phyloP scores from a whole-genome alignment of 2,888 invertebrate genomes.

The Yponomeuta evonymella region DNA sequence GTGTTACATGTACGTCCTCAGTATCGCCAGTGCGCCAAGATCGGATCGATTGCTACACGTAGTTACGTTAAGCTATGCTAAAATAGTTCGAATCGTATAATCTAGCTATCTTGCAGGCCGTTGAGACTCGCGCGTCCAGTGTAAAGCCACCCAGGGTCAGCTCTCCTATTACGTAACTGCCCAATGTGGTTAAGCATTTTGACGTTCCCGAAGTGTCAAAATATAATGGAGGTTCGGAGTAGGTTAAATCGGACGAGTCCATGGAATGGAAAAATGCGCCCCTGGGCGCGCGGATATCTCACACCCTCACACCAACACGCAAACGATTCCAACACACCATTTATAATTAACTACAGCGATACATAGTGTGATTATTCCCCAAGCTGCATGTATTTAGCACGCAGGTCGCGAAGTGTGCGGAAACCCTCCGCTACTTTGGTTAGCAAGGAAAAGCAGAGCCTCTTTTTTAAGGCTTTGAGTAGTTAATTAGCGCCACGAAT shows the following conservation, averaged over 20 bases:
- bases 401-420: neutral
- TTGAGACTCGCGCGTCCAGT: slow-evolving; percentile 22
- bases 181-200: no score
- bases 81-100: slow-evolving; percentile 59
- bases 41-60: slow-evolving; percentile 38
- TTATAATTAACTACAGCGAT: neutral
- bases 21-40: slow-evolving; percentile 9
- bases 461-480: no score
- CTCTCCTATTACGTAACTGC: no score
- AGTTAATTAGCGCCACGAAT: no score
- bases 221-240: no score
- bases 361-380: neutral
- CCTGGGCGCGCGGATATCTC: neutral
- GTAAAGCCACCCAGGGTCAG: no score
- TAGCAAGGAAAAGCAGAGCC: no score
- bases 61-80: slow-evolving; percentile 45
- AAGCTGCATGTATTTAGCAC: neutral
- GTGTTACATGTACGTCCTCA: slow-evolving; percentile 9
- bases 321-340: neutral
- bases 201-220: no score
- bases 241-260: no score
- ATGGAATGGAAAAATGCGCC: no score
- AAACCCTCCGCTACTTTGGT: neutral
- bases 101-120: slow-evolving; percentile 51
- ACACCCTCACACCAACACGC: neutral